Evolutionary conservation across 2,113 vertebrate genomes (phyloP), one percentile per base, ranked within the genome.

Genomic region (Boulengeromyrus knoepffleri): DNA sequence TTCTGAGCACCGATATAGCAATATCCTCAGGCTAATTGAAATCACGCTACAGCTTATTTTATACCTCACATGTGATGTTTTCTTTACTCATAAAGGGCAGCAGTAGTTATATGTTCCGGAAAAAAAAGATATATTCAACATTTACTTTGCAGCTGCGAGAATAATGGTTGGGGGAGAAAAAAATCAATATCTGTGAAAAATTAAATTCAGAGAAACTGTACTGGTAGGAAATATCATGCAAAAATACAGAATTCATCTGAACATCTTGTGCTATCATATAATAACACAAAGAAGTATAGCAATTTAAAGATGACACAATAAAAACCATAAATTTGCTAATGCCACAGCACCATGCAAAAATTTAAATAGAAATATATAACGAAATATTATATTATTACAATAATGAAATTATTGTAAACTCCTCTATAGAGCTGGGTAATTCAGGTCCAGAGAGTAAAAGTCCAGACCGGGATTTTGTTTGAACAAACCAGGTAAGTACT

Each of bases 261-360:
- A 39, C 49, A 36, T 19, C 49, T 84, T 49, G 36, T 21, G 50
- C 50, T 56, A 77, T 31, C 47, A 31, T 39, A 56, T 24, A 56
- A 80, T 36, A 17, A 45, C 87, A 52, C 21, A 27, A 8, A 90
- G 45, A 39, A 66, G 46, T 50, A 15, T 49, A 19, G 27, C 6
- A 10, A 27, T 19, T 8, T 39, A 74, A 80, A 74, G 31, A 46
- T 84, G 80, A 27, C 46, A 53, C 47, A 87, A 52, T 87, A 87
- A 77, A 42, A 50, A 36, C 86, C 66, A 88, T 49, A 74, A 80
- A 42, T 87, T 74, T 49, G 87, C 52, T 70, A 90, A 50, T 56
- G 31, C 84, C 46, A 24, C 21, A 21, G 47, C 85, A 52, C 62
- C 24, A 15, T 52, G 66, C 19, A 77, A 89, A 9, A 46, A 1